Conservation (phyloP, 2,113 vertebrate species). For the Urocynchramus pylzowi region DNA sequence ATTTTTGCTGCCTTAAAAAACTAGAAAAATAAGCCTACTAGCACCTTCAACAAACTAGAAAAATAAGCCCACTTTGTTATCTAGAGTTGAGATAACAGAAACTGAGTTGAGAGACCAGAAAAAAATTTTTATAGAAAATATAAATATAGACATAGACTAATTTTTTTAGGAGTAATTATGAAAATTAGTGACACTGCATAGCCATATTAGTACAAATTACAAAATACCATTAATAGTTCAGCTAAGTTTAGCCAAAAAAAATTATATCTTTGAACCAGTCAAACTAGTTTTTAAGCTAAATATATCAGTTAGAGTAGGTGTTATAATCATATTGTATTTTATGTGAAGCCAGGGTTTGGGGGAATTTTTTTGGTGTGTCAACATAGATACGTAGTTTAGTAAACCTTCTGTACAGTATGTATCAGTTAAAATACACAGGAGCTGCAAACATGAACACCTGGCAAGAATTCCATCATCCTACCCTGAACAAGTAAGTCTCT, state of each 20-base stretch:
- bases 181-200: background rate
- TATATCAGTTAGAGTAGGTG: background rate
- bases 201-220: background rate
- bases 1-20: background rate
- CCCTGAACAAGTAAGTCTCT: background rate
- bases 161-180: constrained; percentile 4
- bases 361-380: background rate
- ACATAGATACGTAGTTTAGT: background rate
- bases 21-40: background rate
- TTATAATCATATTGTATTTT: background rate
- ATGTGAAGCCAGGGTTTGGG: background rate
- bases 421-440: background rate
- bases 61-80: background rate
- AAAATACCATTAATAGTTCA: background rate
- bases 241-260: background rate
- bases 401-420: background rate
- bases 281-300: background rate
- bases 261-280: background rate
- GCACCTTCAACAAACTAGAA: background rate
- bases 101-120: background rate
- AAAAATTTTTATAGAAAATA: constrained; percentile 13
- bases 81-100: no score
- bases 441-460: background rate
- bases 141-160: background rate
- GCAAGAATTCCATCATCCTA: background rate